Base-by-base conservation (phyloP, 53 echinoderm and acorn worm species). In the Temnopleurus reevesii region DNA sequence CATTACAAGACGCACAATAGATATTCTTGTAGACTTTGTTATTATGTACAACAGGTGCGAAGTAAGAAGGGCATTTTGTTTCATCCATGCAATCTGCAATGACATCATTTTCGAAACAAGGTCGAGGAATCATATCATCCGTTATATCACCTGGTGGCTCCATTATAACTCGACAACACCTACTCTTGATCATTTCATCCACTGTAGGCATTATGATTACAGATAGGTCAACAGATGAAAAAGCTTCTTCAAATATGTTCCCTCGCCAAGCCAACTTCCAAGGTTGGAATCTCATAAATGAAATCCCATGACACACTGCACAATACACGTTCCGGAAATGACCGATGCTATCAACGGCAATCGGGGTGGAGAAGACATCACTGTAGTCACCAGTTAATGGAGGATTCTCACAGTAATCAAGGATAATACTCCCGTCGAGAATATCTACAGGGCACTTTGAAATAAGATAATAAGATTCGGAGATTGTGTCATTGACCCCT, bases 281-380 rank as follows among this genome's bases (percentile, higher is more conserved):
- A 2, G 45, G 21, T 12, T 19, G 18, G 1, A 91, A 38, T 8
- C 63, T 45, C 15, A 8, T 12, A 18, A 53, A 54, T 6, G 41
- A 47, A 13, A 91, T 27, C 41, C 89, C 91, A 6, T 91, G 91
- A 25, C 91, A 91, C 1, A 88, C 8, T 21, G 88, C 77, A 13
- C 91, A 91, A 43, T 46, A 86, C 3, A 86, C 34, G 59, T 91
- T 91, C 80, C 79, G 86, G 63, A 91, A 91, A 12, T 85, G 85
- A 7, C 85, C 85, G 5, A 44, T 28, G 38, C 23, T 12, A 5
- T 0, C 1, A 6, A 57, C 83, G 34, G 57, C 31, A 6, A 83
- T 23, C 5, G 83, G 83, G 7, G 21, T 38, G 13, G 18, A 26
- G 83, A 83, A 83, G 31, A 55, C 34, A 6, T 28, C 71, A 7